Evolutionary conservation across 2,113 vertebrate species (phyloP), one percentile per base, ranked within the genome.

Genomic region (Salminus brasiliensis): DNA sequence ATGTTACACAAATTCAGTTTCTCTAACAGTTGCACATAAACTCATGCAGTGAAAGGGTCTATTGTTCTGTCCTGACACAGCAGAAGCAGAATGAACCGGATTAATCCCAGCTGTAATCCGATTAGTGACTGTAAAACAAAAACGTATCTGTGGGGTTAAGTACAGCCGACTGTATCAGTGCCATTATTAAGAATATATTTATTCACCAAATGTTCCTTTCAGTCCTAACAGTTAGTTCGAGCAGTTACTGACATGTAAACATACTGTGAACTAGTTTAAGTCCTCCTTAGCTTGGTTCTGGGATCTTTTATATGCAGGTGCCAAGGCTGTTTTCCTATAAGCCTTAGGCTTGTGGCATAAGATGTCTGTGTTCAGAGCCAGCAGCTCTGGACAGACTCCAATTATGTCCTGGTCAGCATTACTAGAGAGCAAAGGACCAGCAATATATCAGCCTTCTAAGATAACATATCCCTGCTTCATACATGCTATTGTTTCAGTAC

Each of bases 31-130:
- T 32, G 12, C 67, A 70, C 18, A 59, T 62, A 36, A 15, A 13
- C n/a, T 47, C 23, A 13, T 55, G n/a, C 29, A 25, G 15, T 66
- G 73, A 62, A 69, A 66, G 25, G n/a, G 72, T 55, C n/a, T 57
- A 25, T 81, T 78, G 74, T 79, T 66, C 30, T 30, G 30, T 30
- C 49, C 74, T 75, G 72, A 80, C 21, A 30, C 39, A 62, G 53
- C 74, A 60, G 45, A 30, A 12, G 29, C 59, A 72, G 53, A 43
- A 12, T 65, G 74, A 82, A 69, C 76, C 34, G 49, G 30, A 59
- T 30, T 83, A 81, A 86, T 84, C 76, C 90, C 82, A 49, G 12
- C 36, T 76, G 62, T 92, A 90, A 93, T 91, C 87, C 8, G 78
- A 87, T 91, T 90, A 92, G 53, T n/a, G 83, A 27, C 53, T 60